Conservation (phyloP, 1,140 invertebrate species). For the Zophobas atratus region DNA sequence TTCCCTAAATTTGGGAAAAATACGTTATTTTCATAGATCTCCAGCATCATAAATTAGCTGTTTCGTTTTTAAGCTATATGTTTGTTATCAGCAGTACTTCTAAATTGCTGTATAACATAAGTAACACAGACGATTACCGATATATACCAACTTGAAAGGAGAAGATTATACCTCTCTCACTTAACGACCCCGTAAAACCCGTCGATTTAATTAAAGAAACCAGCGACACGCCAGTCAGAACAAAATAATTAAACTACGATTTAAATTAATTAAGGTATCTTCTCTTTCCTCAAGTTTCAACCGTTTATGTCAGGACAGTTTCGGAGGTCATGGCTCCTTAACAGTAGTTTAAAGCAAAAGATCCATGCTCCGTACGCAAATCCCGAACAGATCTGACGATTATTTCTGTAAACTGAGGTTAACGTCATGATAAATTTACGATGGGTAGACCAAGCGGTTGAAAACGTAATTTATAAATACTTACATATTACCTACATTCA, state of each 20-base stretch:
- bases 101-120: too few species aligned
- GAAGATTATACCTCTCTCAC: neutral
- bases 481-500: slow-evolving; percentile 2
- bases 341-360: slow-evolving; percentile 4
- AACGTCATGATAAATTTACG: slow-evolving; percentile 21
- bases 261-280: slow-evolving; percentile 31
- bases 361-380: slow-evolving; percentile 13
- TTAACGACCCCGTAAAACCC: neutral
- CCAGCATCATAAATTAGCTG: too few species aligned
- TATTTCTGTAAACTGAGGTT: slow-evolving; percentile 16
- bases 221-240: neutral
- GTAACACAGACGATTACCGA: too few species aligned
- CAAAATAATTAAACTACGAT: slow-evolving; percentile 30
- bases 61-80: too few species aligned
- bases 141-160: too few species aligned
- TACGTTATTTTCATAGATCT: too few species aligned
- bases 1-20: too few species aligned
- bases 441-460: neutral
- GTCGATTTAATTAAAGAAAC: slow-evolving; percentile 15
- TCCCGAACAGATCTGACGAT: neutral
- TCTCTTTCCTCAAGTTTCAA: slow-evolving; percentile 23
- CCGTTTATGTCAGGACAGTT: slow-evolving; percentile 17
- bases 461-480: slow-evolving; percentile 16
- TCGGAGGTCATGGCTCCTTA: slow-evolving; percentile 24
- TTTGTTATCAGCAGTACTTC: too few species aligned